Percentiles rank a stretch among this genome's conserved stretches.
Evolutionary conservation across 1,140 invertebrate genomes (phyloP).

Genomic region (Phenacoccus solenopsis): DNA sequence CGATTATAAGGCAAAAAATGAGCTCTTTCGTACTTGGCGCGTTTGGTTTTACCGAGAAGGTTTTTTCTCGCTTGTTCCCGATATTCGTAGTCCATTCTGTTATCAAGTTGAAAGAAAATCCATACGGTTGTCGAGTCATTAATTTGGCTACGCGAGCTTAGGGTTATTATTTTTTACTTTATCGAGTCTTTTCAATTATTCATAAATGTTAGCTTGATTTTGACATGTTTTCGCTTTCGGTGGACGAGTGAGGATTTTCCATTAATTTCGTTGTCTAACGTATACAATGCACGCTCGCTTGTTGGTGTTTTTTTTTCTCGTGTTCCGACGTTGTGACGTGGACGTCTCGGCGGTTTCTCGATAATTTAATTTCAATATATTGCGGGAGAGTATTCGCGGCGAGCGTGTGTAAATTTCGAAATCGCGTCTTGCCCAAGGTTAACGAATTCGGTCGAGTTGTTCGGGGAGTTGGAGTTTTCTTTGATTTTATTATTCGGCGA

Average conservation of each 20-base stretch:
- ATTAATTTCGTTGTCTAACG: not conserved
- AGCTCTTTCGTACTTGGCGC: no score
- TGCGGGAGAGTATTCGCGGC: no score
- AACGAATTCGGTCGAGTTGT: no score
- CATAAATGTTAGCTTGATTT: not conserved
- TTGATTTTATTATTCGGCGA: no score
- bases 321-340: not conserved
- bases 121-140: not conserved
- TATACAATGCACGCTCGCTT: not conserved
- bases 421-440: no score
- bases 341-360: not conserved
- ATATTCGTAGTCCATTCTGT: not conserved
- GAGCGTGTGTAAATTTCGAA: no score
- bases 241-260: not conserved
- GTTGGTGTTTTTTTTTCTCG: not conserved
- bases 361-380: no score
- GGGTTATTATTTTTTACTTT: not conserved
- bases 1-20: no score
- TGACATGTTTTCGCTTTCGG: not conserved
- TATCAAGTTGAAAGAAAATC: no score
- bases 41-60: no score
- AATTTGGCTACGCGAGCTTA: not conserved
- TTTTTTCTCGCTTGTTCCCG: not conserved
- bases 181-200: slow-evolving; percentile 3
- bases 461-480: no score